phyloP scores from a whole-genome alignment of 2,113 vertebrate genomes.

The Collichthys lucidus region DNA sequence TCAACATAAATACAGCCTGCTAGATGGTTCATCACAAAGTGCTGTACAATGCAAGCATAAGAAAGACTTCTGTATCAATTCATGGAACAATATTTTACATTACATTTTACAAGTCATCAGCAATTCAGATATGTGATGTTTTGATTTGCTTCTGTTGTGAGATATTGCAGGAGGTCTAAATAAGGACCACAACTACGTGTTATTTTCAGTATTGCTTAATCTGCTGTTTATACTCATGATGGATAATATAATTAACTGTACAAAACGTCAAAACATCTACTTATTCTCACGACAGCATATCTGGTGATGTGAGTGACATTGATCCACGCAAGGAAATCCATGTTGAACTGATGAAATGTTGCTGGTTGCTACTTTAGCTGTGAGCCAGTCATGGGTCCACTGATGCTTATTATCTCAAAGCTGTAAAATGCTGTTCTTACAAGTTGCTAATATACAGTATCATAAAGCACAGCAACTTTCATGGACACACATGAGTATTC shows the following conservation, averaged over 20 bases:
- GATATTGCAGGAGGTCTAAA: not conserved
- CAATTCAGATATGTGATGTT: too few species aligned
- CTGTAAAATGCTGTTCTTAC: not conserved
- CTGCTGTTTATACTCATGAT: too few species aligned
- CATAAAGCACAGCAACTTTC: not conserved
- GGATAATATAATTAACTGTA: too few species aligned
- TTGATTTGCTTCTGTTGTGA: not conserved
- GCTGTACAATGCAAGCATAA: too few species aligned
- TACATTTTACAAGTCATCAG: too few species aligned
- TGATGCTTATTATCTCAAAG: constrained; percentile 2
- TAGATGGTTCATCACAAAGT: too few species aligned
- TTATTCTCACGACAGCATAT: not conserved
- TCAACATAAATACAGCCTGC: too few species aligned
- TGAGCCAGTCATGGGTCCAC: not conserved
- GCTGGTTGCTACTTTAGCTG: not conserved
- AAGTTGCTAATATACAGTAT: not conserved
- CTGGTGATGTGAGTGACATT: not conserved
- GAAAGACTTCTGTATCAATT: too few species aligned
- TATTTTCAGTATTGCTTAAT: not conserved
- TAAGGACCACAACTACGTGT: not conserved
- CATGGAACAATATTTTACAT: too few species aligned
- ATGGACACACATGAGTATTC: not conserved
- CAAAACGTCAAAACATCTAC: too few species aligned
- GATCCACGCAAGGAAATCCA: not conserved
- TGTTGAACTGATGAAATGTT: not conserved